Conservation (phyloP, 2,113 vertebrate genomes). For the Chunga burmeisteri region DNA sequence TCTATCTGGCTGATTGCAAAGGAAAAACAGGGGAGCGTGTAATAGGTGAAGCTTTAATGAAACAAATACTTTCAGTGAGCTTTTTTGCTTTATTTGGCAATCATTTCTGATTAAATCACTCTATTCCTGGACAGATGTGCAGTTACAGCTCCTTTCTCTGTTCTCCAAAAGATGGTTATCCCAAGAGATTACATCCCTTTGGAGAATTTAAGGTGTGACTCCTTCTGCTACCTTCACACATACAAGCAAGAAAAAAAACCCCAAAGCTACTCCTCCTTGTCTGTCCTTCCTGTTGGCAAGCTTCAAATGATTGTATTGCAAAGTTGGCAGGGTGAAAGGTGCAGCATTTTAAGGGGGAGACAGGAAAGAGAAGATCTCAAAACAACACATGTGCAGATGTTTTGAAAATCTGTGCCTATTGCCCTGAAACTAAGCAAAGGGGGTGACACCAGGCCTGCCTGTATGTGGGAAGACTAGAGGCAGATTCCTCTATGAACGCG, state of each 20-base stretch:
- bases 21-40: background rate
- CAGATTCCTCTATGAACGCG: background rate
- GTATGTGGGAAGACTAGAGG: background rate
- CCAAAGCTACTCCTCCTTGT: background rate
- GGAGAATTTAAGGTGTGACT: background rate
- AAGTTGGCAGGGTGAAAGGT: background rate
- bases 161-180: background rate
- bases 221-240: background rate
- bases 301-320: background rate
- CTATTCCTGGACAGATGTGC: background rate
- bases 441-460: background rate
- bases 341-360: background rate
- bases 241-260: rapidly evolving
- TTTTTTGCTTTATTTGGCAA: background rate
- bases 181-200: background rate
- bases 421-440: background rate
- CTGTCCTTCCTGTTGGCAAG: background rate
- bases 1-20: background rate
- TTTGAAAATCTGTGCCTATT: background rate
- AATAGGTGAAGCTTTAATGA: background rate
- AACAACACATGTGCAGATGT: background rate
- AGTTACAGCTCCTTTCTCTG: background rate
- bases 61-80: background rate
- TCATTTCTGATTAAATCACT: background rate
- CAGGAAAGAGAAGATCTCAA: background rate